A percentile compares a stretch with the other conserved stretches of the same genome.
phyloP scores from a whole-genome alignment of 1,140 invertebrate species.

The Theocolax elegans region DNA sequence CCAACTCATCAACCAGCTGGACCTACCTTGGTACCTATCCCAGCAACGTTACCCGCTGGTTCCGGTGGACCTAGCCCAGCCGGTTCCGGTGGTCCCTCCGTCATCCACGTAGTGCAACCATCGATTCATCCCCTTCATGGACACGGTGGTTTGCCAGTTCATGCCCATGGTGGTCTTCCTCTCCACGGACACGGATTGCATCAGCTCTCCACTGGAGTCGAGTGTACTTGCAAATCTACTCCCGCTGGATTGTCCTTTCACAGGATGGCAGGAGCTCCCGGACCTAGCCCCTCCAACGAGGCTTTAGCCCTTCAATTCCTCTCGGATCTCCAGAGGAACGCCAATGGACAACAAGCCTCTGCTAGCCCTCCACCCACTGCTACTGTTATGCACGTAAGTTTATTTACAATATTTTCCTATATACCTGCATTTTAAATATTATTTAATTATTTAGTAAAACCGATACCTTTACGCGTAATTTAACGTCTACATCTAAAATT shows the following conservation, averaged over 20 bases:
- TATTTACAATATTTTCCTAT: too few species aligned
- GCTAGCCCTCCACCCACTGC: background rate
- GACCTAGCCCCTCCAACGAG: background rate
- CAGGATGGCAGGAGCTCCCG: background rate
- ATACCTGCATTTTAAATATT: too few species aligned
- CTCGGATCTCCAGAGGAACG: conserved; percentile 23
- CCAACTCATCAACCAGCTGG: background rate
- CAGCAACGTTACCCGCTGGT: background rate
- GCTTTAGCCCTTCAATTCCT: conserved; percentile 20
- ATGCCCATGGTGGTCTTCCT: background rate
- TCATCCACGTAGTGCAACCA: background rate
- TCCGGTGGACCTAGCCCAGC: background rate
- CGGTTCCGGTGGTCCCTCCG: background rate
- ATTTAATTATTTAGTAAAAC: too few species aligned
- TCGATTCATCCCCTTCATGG: background rate
- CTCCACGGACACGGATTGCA: background rate
- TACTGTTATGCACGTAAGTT: too few species aligned
- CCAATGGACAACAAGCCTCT: background rate
- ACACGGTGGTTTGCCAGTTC: background rate
- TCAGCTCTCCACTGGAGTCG: background rate
- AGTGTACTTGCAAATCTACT: background rate
- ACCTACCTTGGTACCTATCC: background rate
- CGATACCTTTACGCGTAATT: too few species aligned
- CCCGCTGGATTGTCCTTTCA: background rate
- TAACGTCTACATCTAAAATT: too few species aligned